Conservation (phyloP, 2,888 invertebrate genomes). For the Ectemnius cavifrons region DNA sequence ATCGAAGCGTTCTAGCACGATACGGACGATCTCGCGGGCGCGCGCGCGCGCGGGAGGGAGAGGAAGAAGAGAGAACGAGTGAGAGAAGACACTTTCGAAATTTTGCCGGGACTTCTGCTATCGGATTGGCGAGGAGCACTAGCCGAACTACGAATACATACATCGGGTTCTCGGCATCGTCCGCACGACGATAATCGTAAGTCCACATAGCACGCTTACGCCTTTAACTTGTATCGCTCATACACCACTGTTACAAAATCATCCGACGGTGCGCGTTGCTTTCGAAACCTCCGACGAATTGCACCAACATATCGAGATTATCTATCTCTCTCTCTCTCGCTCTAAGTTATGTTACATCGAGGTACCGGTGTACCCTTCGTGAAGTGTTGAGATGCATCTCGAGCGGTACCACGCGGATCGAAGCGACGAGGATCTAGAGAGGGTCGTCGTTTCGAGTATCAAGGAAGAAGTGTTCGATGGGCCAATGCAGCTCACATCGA, state of each 20-base stretch:
- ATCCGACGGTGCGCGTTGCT: neutral
- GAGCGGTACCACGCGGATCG: slow-evolving; percentile 60
- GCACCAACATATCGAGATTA: too few species aligned
- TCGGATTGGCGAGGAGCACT: slow-evolving; percentile 2
- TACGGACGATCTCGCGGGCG: slow-evolving; percentile 19
- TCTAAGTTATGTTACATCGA: neutral
- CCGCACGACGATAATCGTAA: neutral
- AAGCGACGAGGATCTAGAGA: slow-evolving; percentile 55
- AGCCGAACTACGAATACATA: neutral
- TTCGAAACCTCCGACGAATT: too few species aligned
- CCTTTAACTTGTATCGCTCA: slow-evolving; percentile 1
- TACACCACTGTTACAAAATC: neutral
- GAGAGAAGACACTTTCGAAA: slow-evolving; percentile 11
- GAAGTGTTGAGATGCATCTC: slow-evolving; percentile 60
- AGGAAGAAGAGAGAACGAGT: slow-evolving; percentile 4
- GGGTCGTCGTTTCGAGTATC: slow-evolving; percentile 25
- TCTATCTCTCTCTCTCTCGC: too few species aligned
- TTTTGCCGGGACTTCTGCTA: slow-evolving; percentile 11
- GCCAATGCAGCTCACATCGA: slow-evolving; percentile 34
- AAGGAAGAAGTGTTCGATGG: slow-evolving; percentile 45
- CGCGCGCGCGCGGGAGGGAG: too few species aligned
- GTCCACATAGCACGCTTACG: neutral
- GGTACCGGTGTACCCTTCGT: neutral
- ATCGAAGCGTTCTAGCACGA: slow-evolving; percentile 24
- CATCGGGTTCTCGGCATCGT: neutral